These are phyloP conservation scores for Acrobasis consociella DNA, from an alignment of 2,888 invertebrate genomes.

Conservation along the genomic window DNA sequence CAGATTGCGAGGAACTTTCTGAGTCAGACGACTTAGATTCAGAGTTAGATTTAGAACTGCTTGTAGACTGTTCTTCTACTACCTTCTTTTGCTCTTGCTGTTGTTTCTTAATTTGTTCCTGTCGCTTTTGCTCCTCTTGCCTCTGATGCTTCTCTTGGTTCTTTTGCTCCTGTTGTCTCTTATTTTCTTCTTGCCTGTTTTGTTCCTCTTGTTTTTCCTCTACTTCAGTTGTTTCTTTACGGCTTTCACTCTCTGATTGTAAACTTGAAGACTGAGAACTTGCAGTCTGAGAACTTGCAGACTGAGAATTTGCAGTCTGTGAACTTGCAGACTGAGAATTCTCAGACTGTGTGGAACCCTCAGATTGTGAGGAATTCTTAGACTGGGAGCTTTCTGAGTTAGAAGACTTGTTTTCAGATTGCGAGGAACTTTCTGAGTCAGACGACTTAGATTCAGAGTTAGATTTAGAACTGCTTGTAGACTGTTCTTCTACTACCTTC, in stretches of 20 bases:
- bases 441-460: background rate
- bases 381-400: background rate
- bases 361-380: too few species aligned
- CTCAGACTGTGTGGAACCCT: too few species aligned
- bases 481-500: background rate
- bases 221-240: too few species aligned
- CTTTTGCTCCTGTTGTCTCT: background rate
- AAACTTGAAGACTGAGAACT: too few species aligned
- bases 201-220: background rate
- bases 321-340: too few species aligned
- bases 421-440: background rate
- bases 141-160: background rate
- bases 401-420: background rate
- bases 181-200: background rate
- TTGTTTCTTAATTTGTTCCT: background rate
- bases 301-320: too few species aligned
- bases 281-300: too few species aligned
- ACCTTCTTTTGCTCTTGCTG: background rate
- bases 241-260: too few species aligned
- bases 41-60: background rate
- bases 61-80: background rate
- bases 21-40: background rate
- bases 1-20: background rate
- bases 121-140: background rate
- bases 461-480: background rate